Evolutionary conservation across 2,797 vertebrate genomes (phyloP).

Genomic region (Microtus obscurus): DNA sequence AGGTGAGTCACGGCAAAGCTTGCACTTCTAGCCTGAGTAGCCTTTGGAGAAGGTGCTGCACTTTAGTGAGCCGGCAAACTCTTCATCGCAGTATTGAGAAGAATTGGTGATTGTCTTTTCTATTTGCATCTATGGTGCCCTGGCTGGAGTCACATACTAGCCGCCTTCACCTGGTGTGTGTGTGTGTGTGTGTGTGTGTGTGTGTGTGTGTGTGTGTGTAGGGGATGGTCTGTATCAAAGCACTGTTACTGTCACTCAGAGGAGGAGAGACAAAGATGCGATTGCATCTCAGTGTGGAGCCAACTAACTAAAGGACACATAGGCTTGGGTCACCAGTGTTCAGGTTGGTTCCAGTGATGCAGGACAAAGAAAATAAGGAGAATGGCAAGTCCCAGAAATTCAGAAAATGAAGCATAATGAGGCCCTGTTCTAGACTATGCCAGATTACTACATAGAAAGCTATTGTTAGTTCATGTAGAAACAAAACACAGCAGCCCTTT

Average conservation of each 20-base stretch:
- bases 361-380: background rate
- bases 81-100: background rate
- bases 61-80: background rate
- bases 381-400: background rate
- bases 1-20: fast-evolving
- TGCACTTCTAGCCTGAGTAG: background rate
- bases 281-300: background rate
- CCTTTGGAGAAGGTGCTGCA: background rate
- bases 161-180: background rate
- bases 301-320: fast-evolving
- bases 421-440: background rate
- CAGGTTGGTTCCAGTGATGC: background rate
- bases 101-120: background rate
- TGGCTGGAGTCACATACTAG: fast-evolving
- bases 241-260: fast-evolving
- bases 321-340: no score
- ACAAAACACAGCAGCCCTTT: background rate
- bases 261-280: background rate
- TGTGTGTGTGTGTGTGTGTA: fast-evolving
- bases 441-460: fast-evolving
- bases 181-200: fast-evolving
- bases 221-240: background rate
- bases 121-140: no score
- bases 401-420: background rate
- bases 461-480: background rate